Conservation (phyloP, 2,888 invertebrate species). For the Ophion costatus region DNA sequence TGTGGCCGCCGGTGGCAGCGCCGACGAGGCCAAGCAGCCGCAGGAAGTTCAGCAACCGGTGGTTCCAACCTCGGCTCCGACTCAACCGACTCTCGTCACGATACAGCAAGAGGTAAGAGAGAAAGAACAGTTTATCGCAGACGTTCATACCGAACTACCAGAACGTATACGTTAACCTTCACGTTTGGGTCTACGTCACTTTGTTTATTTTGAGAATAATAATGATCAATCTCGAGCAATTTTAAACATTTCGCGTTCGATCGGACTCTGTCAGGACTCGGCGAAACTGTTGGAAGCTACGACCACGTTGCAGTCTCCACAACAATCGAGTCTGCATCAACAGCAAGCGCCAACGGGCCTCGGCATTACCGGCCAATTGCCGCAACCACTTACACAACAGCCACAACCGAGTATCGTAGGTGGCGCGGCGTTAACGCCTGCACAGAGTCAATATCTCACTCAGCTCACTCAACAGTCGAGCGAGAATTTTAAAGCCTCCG, state of each 20-base stretch:
- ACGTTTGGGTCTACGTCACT: no score
- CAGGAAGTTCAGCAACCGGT: constrained; percentile 73
- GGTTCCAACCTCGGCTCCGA: constrained; percentile 71
- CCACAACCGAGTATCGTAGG: constrained; percentile 81
- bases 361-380: constrained; percentile 74
- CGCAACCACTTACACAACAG: constrained; percentile 79
- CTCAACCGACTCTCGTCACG: constrained; percentile 70
- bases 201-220: background rate
- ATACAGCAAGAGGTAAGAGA: constrained; percentile 75
- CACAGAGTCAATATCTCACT: constrained; percentile 86
- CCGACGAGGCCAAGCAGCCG: constrained; percentile 72
- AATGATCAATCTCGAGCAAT: background rate
- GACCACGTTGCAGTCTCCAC: constrained; percentile 80
- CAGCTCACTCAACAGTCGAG: constrained; percentile 86
- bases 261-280: constrained; percentile 70
- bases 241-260: background rate
- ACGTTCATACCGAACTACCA: no score
- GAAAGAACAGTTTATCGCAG: background rate
- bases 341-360: constrained; percentile 75
- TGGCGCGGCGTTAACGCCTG: constrained; percentile 84
- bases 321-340: constrained; percentile 83
- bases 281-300: constrained; percentile 78
- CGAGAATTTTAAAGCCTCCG: constrained; percentile 85
- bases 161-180: no score
- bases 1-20: constrained; percentile 35